Conservation (phyloP, 2,113 vertebrate genomes). For the Heterocephalus glaber region DNA sequence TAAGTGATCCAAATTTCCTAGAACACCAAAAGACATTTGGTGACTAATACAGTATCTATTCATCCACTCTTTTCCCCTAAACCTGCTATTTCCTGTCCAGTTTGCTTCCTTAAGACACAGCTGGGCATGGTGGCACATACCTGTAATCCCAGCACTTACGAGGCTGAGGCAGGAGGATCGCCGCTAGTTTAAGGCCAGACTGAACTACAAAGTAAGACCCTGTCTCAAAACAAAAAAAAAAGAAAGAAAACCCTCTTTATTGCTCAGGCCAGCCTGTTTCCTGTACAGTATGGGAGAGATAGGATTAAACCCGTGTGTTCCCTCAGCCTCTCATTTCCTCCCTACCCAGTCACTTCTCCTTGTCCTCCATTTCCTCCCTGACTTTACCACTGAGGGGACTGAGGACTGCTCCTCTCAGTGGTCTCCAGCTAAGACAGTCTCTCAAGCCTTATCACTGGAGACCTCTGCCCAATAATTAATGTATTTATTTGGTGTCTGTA, state of each 20-base stretch:
- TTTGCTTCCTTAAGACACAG: background rate
- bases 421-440: background rate
- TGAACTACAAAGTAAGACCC: background rate
- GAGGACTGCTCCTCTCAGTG: background rate
- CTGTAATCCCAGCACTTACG: background rate
- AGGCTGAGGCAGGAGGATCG: background rate
- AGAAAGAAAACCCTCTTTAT: background rate
- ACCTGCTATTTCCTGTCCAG: background rate
- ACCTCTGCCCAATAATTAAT: background rate
- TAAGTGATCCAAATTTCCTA: background rate
- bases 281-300: background rate
- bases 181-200: background rate
- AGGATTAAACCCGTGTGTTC: too few relatives aligned
- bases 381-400: background rate
- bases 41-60: background rate
- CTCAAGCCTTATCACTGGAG: background rate
- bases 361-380: background rate
- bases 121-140: background rate
- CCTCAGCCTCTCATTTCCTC: background rate
- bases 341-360: background rate
- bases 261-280: background rate
- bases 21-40: background rate
- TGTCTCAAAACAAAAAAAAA: background rate
- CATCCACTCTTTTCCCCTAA: background rate
- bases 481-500: background rate